A percentile compares a stretch with the other conserved stretches of the same genome.
phyloP scores from a whole-genome alignment of 2,888 invertebrate genomes.

The Norana najaformis region DNA sequence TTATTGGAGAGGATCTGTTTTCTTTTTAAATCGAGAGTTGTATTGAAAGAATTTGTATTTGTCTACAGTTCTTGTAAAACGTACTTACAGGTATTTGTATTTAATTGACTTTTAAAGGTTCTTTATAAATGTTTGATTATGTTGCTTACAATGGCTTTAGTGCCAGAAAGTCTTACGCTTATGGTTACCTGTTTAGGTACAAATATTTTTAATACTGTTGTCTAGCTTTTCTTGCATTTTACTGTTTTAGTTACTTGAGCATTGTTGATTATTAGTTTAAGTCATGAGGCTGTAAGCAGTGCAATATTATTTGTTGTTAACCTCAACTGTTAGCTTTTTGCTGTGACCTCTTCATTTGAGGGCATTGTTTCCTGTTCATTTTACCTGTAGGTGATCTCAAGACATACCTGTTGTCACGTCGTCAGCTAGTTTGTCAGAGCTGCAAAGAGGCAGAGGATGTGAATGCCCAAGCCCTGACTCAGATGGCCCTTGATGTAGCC shows the following conservation, averaged over 20 bases:
- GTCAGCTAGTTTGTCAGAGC: constrained; percentile 72
- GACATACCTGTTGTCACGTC: constrained; percentile 80
- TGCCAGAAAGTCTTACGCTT: not conserved
- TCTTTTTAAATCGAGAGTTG: not conserved
- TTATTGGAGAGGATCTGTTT: not conserved
- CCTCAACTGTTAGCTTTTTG: not conserved
- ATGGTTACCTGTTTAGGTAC: not conserved
- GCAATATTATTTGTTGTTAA: not conserved
- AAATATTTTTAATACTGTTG: too few relatives aligned
- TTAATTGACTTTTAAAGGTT: too few relatives aligned
- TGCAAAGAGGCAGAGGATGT: constrained; percentile 71
- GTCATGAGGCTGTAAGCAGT: not conserved
- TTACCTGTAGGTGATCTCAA: constrained; percentile 75
- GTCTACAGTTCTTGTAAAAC: too few relatives aligned
- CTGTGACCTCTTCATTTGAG: not conserved
- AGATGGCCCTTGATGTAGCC: constrained; percentile 84
- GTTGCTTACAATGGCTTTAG: too few relatives aligned
- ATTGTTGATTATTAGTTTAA: not conserved
- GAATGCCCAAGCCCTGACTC: constrained; percentile 77
- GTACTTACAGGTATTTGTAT: too few relatives aligned
- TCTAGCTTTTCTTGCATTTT: not conserved
- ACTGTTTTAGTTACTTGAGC: not conserved
- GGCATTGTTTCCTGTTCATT: not conserved
- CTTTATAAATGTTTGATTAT: too few relatives aligned
- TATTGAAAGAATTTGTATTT: not conserved